phyloP scores from a whole-genome alignment of 2,888 invertebrate genomes.

The Rambutsinella grinnellia region DNA sequence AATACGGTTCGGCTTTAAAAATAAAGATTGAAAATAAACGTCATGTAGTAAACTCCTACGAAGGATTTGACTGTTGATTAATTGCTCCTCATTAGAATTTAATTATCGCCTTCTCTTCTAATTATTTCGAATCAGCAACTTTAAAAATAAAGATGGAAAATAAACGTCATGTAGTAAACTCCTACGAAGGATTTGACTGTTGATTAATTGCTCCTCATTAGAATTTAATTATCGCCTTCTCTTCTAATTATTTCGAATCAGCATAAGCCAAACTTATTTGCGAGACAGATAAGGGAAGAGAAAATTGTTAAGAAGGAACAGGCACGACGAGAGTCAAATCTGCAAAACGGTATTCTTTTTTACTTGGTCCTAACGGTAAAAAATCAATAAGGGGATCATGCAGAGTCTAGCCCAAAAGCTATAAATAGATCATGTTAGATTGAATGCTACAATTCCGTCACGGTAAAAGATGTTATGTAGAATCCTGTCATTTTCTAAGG shows the following conservation, averaged over 20 bases:
- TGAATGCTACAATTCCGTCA: slow-evolving; percentile 40
- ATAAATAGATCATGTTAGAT: slow-evolving; percentile 24
- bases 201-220: slow-evolving; percentile 51
- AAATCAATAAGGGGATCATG: neutral
- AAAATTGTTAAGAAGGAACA: no score
- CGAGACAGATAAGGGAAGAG: neutral
- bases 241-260: neutral
- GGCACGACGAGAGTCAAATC: neutral
- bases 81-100: slow-evolving; percentile 47
- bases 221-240: slow-evolving; percentile 35
- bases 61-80: slow-evolving; percentile 32
- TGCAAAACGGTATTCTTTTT: neutral
- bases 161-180: no score
- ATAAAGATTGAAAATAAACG: no score
- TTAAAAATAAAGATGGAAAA: no score
- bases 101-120: slow-evolving; percentile 20
- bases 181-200: neutral
- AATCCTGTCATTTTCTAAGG: neutral
- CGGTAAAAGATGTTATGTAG: slow-evolving; percentile 7
- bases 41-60: neutral
- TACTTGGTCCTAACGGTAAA: neutral
- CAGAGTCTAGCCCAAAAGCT: neutral
- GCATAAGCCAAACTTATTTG: neutral
- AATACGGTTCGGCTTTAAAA: no score
- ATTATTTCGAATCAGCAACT: neutral